Evolutionary conservation across 2,113 vertebrate species (phyloP).

Genomic region (Colius striatus): DNA sequence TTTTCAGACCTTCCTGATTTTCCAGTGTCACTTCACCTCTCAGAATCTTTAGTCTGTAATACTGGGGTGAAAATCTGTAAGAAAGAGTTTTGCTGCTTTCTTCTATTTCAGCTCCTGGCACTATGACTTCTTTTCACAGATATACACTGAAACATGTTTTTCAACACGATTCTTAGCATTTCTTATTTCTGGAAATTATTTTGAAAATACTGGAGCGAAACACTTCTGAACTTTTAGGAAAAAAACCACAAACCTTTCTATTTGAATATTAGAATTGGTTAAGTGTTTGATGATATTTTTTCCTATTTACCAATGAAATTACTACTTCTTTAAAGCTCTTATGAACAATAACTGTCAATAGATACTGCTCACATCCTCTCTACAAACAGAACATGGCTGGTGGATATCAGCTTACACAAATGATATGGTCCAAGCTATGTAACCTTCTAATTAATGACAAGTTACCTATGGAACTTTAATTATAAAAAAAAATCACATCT

Average conservation of each 20-base stretch:
- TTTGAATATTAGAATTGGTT: background rate
- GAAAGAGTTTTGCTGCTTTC: background rate
- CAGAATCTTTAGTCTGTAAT: background rate
- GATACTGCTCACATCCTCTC: background rate
- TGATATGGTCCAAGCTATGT: background rate
- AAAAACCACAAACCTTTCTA: background rate
- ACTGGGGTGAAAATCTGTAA: background rate
- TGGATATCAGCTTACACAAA: background rate
- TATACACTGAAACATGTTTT: background rate
- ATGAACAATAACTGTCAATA: background rate
- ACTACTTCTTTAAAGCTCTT: background rate
- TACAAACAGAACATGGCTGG: background rate
- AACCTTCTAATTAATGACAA: background rate
- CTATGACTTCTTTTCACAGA: background rate
- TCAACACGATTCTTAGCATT: background rate
- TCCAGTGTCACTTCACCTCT: background rate
- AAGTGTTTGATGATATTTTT: background rate
- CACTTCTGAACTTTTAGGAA: background rate
- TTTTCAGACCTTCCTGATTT: background rate
- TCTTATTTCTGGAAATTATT: background rate
- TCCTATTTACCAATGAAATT: background rate
- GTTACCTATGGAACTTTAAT: background rate
- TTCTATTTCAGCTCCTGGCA: background rate
- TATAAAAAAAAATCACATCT: background rate
- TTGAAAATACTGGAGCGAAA: background rate